phyloP scores from a whole-genome alignment of 2,888 invertebrate genomes.

The Cheilosia soror region DNA sequence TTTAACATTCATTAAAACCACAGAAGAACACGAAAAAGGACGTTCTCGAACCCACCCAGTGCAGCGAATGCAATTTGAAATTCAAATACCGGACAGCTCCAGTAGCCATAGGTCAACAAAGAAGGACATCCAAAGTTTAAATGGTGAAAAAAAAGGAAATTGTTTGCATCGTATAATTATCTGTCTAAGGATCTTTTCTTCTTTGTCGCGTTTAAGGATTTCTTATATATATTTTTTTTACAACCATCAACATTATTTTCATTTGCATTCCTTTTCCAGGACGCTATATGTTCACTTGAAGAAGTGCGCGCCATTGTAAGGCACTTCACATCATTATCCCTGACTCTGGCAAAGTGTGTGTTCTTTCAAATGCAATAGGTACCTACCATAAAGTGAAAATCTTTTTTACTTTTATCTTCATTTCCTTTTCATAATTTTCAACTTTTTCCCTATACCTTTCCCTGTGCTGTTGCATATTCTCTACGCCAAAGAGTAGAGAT shows the following conservation, averaged over 20 bases:
- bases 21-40: constrained; percentile 53
- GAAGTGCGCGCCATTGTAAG: constrained; percentile 34
- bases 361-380: constrained; percentile 35
- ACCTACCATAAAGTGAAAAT: constrained; percentile 15
- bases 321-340: constrained; percentile 64
- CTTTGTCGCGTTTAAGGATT: constrained; percentile 15
- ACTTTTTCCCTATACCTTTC: constrained; percentile 18
- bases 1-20: constrained; percentile 49
- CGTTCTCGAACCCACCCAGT: neutral
- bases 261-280: constrained; percentile 61
- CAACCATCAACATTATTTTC: constrained; percentile 46
- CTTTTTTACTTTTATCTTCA: constrained; percentile 25
- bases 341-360: constrained; percentile 19
- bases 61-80: constrained; percentile 32
- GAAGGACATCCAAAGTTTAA: constrained; percentile 22
- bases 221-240: neutral
- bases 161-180: constrained; percentile 54
- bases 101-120: constrained; percentile 34
- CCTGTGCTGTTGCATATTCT: constrained; percentile 15
- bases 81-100: constrained; percentile 18
- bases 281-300: constrained; percentile 34
- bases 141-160: neutral
- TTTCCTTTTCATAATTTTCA: constrained; percentile 71
- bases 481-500: constrained; percentile 27
- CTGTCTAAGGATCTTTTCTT: constrained; percentile 23